Conservation (phyloP, 2,797 vertebrate species). For the Danio aesculapii region DNA sequence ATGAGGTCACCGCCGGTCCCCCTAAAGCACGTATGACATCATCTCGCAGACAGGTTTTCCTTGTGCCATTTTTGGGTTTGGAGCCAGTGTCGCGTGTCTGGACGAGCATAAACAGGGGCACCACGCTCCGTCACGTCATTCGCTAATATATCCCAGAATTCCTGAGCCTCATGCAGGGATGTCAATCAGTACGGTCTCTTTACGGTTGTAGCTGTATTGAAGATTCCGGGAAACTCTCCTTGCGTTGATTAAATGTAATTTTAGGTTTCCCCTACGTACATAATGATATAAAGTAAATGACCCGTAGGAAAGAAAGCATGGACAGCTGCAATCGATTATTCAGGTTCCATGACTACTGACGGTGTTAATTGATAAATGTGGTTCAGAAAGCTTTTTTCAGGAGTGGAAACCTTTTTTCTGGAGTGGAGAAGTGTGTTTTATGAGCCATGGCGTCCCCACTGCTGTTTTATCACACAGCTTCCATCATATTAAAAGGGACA, state of each 20-base stretch:
- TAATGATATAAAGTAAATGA: conserved; percentile 18
- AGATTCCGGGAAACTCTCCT: conserved; percentile 33
- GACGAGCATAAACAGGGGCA: conserved; percentile 42
- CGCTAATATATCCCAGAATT: conserved; percentile 5
- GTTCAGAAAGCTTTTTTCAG: conserved; percentile 42
- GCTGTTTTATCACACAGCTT: conserved; percentile 31
- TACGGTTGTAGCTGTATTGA: background rate
- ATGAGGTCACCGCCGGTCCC: conserved; percentile 59
- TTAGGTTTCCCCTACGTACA: conserved; percentile 47
- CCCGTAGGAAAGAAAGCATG: conserved; percentile 25
- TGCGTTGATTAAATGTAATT: conserved; percentile 55
- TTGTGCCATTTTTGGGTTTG: conserved; percentile 49
- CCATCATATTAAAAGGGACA: conserved; percentile 2
- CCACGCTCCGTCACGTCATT: conserved; percentile 42
- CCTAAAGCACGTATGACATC: conserved; percentile 53
- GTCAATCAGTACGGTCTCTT: conserved; percentile 33
- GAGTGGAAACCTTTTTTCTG: conserved; percentile 52
- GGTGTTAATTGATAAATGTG: conserved; percentile 63
- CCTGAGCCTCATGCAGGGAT: background rate
- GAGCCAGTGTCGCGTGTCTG: conserved; percentile 43
- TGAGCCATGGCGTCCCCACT: conserved; percentile 35
- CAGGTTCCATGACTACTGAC: conserved; percentile 49
- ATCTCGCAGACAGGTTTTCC: conserved; percentile 40
- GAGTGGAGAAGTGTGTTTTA: conserved; percentile 45
- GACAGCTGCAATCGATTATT: conserved; percentile 57